Conservation (phyloP, 2,797 vertebrate species). For the Parauchenoglanis ngamensis region DNA sequence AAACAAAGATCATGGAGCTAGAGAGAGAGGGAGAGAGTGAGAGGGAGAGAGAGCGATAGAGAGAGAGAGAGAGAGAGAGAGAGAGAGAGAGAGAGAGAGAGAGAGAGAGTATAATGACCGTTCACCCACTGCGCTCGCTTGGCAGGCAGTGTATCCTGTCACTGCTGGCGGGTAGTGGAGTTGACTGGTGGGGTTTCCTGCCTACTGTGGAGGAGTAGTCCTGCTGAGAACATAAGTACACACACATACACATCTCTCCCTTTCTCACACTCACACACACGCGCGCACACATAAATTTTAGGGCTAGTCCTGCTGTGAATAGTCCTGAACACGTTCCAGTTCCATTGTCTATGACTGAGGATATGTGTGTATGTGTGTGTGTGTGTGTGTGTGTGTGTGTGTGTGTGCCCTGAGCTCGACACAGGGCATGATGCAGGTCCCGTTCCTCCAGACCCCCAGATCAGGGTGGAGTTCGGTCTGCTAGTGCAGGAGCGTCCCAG, state of each 20-base stretch:
- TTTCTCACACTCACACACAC: conserved; percentile 19
- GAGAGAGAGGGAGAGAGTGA: background rate
- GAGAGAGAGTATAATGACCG: conserved; percentile 52
- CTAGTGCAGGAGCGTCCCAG: conserved; percentile 67
- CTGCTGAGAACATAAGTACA: conserved; percentile 68
- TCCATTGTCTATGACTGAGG: conserved; percentile 87
- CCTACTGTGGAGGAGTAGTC: conserved; percentile 65
- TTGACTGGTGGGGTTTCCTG: conserved; percentile 77
- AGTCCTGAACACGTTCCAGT: conserved; percentile 70
- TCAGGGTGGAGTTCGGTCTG: conserved; percentile 78
- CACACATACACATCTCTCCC: conserved; percentile 25
- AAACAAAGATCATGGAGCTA: background rate
- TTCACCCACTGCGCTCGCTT: conserved; percentile 58
- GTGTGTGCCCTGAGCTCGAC: conserved; percentile 75
- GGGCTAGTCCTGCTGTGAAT: conserved; percentile 74
- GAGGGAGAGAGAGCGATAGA: background rate
- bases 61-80: background rate
- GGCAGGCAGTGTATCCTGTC: conserved; percentile 71
- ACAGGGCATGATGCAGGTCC: conserved; percentile 84
- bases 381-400: conserved; percentile 59
- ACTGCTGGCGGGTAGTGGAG: conserved; percentile 72
- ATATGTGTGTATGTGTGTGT: conserved; percentile 80
- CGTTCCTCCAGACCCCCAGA: conserved; percentile 74
- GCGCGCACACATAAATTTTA: conserved; percentile 20
- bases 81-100: conserved; percentile 36